Percentiles rank a stretch among this genome's conserved stretches.
These are phyloP conservation scores for Molorchus minor DNA, from an alignment of 2,888 invertebrate species.

Conservation along the genomic window DNA sequence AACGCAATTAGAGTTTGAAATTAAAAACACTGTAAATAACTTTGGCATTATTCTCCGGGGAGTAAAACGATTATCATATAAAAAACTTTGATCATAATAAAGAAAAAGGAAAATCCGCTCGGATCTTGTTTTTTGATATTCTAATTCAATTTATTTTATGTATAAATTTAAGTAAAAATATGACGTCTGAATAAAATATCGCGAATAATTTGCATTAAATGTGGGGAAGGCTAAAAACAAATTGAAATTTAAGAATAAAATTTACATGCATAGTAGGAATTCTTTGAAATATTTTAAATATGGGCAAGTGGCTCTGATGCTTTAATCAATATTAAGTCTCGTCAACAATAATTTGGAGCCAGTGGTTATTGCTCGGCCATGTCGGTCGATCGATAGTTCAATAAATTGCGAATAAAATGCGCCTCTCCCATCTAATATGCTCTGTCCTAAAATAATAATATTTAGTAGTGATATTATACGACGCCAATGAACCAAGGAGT, in stretches of 20 bases:
- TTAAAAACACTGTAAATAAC: conserved; percentile 20
- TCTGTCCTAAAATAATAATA: no score
- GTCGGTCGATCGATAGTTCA: conserved; percentile 48
- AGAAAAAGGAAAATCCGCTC: conserved; percentile 38
- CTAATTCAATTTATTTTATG: conserved; percentile 46
- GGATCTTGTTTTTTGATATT: conserved; percentile 43
- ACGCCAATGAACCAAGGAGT: no score
- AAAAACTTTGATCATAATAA: conserved; percentile 28
- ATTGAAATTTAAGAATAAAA: conserved; percentile 57
- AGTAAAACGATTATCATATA: conserved; percentile 22
- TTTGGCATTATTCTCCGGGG: conserved; percentile 3
- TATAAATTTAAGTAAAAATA: conserved; percentile 42
- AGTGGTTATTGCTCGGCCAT: conserved; percentile 51
- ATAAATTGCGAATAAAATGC: conserved; percentile 49
- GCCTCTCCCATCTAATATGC: no score
- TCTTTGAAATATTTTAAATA: conserved; percentile 53
- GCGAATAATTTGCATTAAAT: conserved; percentile 47
- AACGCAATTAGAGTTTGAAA: conserved; percentile 21
- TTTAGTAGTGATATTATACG: no score
- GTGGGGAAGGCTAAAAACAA: conserved; percentile 51
- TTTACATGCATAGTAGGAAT: conserved; percentile 56
- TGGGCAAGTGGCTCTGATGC: conserved; percentile 50
- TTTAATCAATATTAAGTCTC: conserved; percentile 55
- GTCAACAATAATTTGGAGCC: conserved; percentile 54
- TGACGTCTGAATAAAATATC: conserved; percentile 45